Evolutionary conservation across 2,888 invertebrate species (phyloP), one percentile per base, ranked within the genome.

Genomic region (Parapristionchus giblindavisi): DNA sequence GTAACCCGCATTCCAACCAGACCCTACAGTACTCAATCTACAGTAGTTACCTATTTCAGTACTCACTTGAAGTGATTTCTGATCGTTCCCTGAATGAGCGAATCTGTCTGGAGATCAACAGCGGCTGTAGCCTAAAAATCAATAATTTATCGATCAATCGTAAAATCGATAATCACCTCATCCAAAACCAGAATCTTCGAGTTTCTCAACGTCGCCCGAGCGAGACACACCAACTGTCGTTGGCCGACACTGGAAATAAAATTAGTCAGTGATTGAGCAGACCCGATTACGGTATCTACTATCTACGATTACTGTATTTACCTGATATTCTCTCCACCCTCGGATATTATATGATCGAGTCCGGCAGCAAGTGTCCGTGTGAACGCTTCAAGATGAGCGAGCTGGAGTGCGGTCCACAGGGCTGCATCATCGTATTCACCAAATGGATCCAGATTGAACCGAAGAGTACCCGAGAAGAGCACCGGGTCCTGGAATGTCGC

Each of bases 391-490:
- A 87, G 75, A 78, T 85, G 85, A 36, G 86, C 82, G 65, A 80
- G 70, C 70, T 85, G 83, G 6, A 87, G 75, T 0, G 84, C 82
- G 8, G 54, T 56, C 82, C 82, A 83, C 36, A 82, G 52, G 29
- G 81, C 75, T 4, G 77, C 81, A 63, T 87, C 87, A 0, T 79
- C 58, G 65, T 81, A 82, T 2, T 75, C 75, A 0, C 63, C 72
- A 74, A 87, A 87, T 1, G 86, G 86, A 76, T 86, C 86, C 73
- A 86, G 78, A 70, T 87, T 87, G 79, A 87, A 87, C 38, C 87
- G 84, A 17, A 87, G 79, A 8, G 84, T 80, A 40, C 85, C 86
- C 0, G 84, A 85, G 75, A 87, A 87, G 8, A 86, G 77, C 0
- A 87, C 86, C 0, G 85, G 86, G 43, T 87, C 87, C 76, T 84